A percentile compares a stretch with the other conserved stretches of the same genome.
Conservation (phyloP, 2,888 invertebrate species). For the Aplocera efformata region DNA sequence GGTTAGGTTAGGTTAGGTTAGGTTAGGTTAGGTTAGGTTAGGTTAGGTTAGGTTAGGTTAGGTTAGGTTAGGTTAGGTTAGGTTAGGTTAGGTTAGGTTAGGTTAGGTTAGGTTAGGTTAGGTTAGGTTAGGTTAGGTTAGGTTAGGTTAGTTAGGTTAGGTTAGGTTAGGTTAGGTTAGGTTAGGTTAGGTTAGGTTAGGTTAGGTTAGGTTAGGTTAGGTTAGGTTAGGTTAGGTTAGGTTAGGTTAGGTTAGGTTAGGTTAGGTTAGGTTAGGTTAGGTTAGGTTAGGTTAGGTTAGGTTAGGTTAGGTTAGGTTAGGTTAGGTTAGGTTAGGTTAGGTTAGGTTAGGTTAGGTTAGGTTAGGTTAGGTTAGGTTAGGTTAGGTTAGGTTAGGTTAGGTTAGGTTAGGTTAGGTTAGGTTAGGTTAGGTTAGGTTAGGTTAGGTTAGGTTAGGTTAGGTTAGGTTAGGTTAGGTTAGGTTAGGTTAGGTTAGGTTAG, state of each 20-base stretch:
- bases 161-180: constrained; percentile 7
- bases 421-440: constrained; percentile 20
- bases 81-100: constrained; percentile 20
- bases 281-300: constrained; percentile 9
- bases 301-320: constrained; percentile 7
- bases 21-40: constrained; percentile 1
- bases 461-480: constrained; percentile 23
- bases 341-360: constrained; percentile 23
- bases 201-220: constrained; percentile 7
- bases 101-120: constrained; percentile 31
- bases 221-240: constrained; percentile 7
- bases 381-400: constrained; percentile 20
- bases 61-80: constrained; percentile 18
- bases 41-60: constrained; percentile 16
- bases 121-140: constrained; percentile 34
- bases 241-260: constrained; percentile 7
- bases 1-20: constrained; percentile 21
- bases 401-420: constrained; percentile 18
- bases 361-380: constrained; percentile 23
- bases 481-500: constrained; percentile 24
- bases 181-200: constrained; percentile 6
- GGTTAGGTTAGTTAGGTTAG: constrained; percentile 29
- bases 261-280: constrained; percentile 8
- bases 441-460: constrained; percentile 21
- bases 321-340: constrained; percentile 11